Base-by-base conservation (phyloP, 1,140 invertebrate species). In the Hermetia illucens region DNA sequence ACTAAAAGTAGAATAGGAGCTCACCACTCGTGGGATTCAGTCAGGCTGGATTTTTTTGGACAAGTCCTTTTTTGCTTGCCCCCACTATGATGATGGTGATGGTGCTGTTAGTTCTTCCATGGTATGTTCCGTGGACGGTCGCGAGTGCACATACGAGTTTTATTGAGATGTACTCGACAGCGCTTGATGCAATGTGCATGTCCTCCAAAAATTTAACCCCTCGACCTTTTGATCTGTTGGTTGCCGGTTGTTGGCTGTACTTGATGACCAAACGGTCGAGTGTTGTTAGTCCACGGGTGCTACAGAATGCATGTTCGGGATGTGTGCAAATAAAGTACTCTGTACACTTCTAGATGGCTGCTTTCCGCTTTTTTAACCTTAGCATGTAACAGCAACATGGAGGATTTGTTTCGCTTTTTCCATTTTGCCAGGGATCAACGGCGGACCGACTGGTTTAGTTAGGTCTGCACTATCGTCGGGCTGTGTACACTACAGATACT, bases 301-400 rank as follows among this genome's bases (percentile, higher is more conserved):
- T 27, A 13, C 8, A 27, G 24, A 13, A 27, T 27, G 24, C 24
- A 27, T 27, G 24, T 27, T 27, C 24, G 24, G 24, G 24, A 27
- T 27, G 24, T 27, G 24, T 27, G 24, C 24, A 27, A 27, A 27
- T 27, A 27, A 27, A 27, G 24, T 27, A 27, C 24, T 27, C 24
- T 27, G 8, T 13, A 27, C 24, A 27, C 24, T 27, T 27, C n/a
- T 27, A 27, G 24, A 27, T 13, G 24, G 24, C 13, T 27, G 24
- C 24, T 27, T 27, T 27, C 24, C 24, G 24, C 24, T 27, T 27
- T 27, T 27, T 27, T n/a, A n/a, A n/a, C n/a, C n/a, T n/a, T n/a
- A n/a, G n/a, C n/a, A n/a, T n/a, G n/a, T n/a, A n/a, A n/a, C n/a
- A n/a, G n/a, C n/a, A n/a, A n/a, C n/a, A n/a, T n/a, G n/a, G n/a